Evolutionary conservation across 2,797 vertebrate species (phyloP).

Genomic region (Spea hammondii): DNA sequence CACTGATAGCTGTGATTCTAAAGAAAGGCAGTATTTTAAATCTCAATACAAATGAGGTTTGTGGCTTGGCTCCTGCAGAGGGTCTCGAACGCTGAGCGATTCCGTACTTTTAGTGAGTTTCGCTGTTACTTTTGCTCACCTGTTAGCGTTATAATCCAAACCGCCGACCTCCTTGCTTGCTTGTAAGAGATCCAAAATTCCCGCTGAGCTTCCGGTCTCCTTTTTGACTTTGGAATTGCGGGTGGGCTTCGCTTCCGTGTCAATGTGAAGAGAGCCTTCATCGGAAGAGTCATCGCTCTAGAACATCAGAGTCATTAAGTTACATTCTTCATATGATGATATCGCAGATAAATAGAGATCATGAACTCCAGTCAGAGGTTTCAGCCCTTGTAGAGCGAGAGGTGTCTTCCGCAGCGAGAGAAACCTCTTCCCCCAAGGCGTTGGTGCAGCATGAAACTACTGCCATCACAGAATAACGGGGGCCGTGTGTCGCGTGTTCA

Average conservation of each 20-base stretch:
- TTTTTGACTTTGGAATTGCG: constrained; percentile 91
- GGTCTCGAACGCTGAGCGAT: too few relatives aligned
- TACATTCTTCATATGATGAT: too few relatives aligned
- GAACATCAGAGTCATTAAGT: background rate
- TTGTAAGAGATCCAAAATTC: constrained; percentile 94
- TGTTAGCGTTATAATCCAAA: constrained; percentile 93
- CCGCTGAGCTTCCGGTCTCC: constrained; percentile 83
- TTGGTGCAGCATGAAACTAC: background rate
- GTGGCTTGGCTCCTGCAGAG: too few relatives aligned
- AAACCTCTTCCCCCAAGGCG: background rate
- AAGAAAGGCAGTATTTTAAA: too few relatives aligned
- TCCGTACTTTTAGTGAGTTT: too few relatives aligned
- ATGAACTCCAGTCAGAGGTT: too few relatives aligned
- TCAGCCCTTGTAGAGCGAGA: too few relatives aligned
- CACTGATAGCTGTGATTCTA: too few relatives aligned
- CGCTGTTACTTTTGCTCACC: constrained; percentile 68
- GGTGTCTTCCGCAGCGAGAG: too few relatives aligned
- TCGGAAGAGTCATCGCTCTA: constrained; percentile 88
- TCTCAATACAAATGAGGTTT: too few relatives aligned
- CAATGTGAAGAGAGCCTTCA: constrained; percentile 93
- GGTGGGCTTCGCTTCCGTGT: constrained; percentile 81
- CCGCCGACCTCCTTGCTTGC: constrained; percentile 98
- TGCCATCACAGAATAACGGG: background rate
- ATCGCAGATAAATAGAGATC: too few relatives aligned
- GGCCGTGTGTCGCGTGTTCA: background rate